Evolutionary conservation across 1,140 invertebrate genomes (phyloP).

Genomic region (Chironomus striatipennis): DNA sequence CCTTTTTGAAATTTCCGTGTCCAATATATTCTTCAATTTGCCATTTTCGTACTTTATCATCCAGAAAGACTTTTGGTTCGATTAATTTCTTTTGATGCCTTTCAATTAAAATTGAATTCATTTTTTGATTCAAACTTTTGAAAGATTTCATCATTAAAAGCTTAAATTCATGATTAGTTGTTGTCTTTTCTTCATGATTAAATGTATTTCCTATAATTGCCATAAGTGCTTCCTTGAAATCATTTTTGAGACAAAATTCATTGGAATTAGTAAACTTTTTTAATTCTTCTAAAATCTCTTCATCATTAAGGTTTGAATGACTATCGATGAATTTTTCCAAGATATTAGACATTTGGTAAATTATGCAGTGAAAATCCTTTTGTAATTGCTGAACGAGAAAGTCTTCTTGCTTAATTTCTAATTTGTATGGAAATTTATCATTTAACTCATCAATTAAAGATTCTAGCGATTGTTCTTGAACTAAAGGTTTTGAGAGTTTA

Average conservation of each 20-base stretch:
- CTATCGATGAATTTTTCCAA: neutral
- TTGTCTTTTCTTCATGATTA: neutral
- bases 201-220: neutral
- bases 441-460: neutral
- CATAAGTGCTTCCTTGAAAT: neutral
- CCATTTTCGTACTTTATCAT: neutral
- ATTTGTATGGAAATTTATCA: neutral
- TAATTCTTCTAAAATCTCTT: neutral
- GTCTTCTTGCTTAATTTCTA: neutral
- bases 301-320: neutral
- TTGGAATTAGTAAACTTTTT: neutral
- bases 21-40: neutral
- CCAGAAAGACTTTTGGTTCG: neutral
- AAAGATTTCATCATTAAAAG: neutral
- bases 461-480: neutral
- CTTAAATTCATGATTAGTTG: slow-evolving; percentile 5
- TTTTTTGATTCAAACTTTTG: neutral
- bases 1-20: neutral
- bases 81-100: neutral
- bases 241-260: neutral
- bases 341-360: neutral
- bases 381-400: neutral
- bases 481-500: neutral
- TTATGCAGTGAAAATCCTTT: neutral
- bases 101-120: neutral